Percentiles rank a stretch among this genome's conserved stretches.
phyloP scores from a whole-genome alignment of 2,888 invertebrate genomes.

The Metellina segmentata region DNA sequence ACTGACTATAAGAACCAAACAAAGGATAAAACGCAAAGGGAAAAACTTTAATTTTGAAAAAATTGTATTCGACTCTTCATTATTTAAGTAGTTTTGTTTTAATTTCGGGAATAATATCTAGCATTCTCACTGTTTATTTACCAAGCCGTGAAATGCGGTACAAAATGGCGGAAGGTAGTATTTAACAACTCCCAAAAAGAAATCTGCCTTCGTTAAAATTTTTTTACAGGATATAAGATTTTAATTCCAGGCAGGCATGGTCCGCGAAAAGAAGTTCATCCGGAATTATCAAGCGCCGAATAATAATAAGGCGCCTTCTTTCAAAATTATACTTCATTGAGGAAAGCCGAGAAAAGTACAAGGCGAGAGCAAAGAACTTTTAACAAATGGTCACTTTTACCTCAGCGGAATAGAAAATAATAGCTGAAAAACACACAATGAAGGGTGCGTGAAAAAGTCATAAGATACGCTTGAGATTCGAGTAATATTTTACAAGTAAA shows the following conservation, averaged over 20 bases:
- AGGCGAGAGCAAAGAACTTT: constrained; percentile 5
- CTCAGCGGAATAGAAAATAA: constrained; percentile 47
- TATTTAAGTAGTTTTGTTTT: not conserved
- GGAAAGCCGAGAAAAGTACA: not conserved
- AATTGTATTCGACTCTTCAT: not conserved
- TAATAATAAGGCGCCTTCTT: constrained; percentile 2
- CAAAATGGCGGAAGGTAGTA: not conserved
- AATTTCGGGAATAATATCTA: not conserved
- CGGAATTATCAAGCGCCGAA: not conserved
- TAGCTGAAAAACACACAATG: constrained; percentile 66
- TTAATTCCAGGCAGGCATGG: not conserved
- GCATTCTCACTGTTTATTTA: not conserved
- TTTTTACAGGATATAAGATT: not conserved
- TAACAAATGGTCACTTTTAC: constrained; percentile 63
- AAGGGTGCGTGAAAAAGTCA: constrained; percentile 64
- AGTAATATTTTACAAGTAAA: constrained; percentile 45
- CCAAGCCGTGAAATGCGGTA: not conserved
- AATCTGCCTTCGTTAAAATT: not conserved
- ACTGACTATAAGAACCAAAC: not conserved
- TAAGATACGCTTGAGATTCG: constrained; percentile 57
- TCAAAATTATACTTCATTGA: constrained; percentile 27
- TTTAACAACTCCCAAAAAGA: not conserved
- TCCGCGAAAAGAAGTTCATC: not conserved
- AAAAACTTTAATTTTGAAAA: not conserved
- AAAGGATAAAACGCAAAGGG: not conserved